phyloP scores from a whole-genome alignment of 2,888 invertebrate genomes.

The Mechanitis mazaeus region DNA sequence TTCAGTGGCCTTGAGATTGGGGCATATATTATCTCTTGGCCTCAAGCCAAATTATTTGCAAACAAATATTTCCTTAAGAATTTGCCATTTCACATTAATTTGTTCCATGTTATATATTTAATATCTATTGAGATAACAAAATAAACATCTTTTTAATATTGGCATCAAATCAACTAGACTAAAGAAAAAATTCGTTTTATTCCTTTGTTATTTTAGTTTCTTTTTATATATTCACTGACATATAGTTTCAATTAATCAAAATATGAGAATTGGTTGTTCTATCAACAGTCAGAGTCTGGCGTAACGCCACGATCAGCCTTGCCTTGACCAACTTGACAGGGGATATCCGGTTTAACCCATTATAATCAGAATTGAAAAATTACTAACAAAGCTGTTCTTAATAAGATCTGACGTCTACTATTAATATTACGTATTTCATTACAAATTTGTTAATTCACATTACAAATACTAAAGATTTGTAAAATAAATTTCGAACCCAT shows the following conservation, averaged over 20 bases:
- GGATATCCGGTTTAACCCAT: constrained; percentile 46
- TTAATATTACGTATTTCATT: too few species aligned
- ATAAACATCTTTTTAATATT: too few species aligned
- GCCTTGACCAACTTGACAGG: constrained; percentile 69
- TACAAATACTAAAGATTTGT: too few species aligned
- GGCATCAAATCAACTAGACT: too few species aligned
- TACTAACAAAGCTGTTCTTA: constrained; percentile 14
- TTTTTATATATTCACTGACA: too few species aligned
- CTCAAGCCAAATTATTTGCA: constrained; percentile 53
- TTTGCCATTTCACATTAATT: background rate
- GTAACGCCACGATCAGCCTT: constrained; percentile 55
- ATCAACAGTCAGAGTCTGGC: constrained; percentile 50
- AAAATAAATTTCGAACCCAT: too few species aligned
- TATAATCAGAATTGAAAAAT: constrained; percentile 51
- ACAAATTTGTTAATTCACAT: too few species aligned
- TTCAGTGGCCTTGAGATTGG: constrained; percentile 57
- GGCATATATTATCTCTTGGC: constrained; percentile 50
- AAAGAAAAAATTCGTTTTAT: too few species aligned
- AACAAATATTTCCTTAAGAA: constrained; percentile 48
- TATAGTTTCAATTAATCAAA: constrained; percentile 43
- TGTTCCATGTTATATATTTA: too few species aligned
- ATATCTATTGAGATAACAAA: too few species aligned
- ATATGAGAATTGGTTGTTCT: constrained; percentile 55
- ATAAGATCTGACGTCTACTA: background rate
- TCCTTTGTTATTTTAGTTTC: background rate